Base-by-base conservation (phyloP, 2,113 vertebrate genomes). In the Rhadina sibilatrix region DNA sequence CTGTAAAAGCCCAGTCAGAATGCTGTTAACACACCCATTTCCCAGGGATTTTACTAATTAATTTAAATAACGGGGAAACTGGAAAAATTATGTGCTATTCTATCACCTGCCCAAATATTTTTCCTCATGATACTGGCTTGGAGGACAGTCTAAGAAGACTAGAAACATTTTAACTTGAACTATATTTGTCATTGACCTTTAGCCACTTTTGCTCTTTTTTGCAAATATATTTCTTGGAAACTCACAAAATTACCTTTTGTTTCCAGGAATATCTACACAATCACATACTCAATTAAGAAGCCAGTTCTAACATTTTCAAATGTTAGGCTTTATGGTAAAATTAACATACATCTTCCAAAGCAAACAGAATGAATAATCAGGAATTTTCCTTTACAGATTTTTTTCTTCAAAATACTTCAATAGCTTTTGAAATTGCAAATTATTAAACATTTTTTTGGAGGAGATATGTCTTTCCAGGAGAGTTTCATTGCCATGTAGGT, bases 21-120 rank as follows among this genome's bases (percentile, higher is more conserved):
- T 21, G 16, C 22, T 83, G 53, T 44, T 21, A 35, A 78, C 47
- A 66, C 24, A 37, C 10, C 75, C 72, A 72, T 77, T 68, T 75
- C 85, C 72, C 25, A 27, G 65, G 95, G 83, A 90, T 87, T 79
- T 75, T 54, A 79, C 57, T 90, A 96, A 96, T 92, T 92, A 64
- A 74, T 60, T 86, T 30, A 69, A 86, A 40, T 44, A 64, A 72
- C 13, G 66, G 37, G 47, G 15, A 8, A 83, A 69, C 33, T 78
- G 14, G 30, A 53, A 19, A 64, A 35, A 44, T 42, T 17, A 35
- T 14, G 9, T 35, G 31, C 24, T 44, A 35, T 44, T 54, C 12
- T 44, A 23, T 35, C 38, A 19, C 49, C 13, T 33, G 33, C 14
- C 61, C 49, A 76, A 57, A 16, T 27, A n/a, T 53, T 65, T 81